These are phyloP conservation scores for Syrphus vitripennis DNA, from an alignment of 2,888 invertebrate genomes.

Conservation along the genomic window DNA sequence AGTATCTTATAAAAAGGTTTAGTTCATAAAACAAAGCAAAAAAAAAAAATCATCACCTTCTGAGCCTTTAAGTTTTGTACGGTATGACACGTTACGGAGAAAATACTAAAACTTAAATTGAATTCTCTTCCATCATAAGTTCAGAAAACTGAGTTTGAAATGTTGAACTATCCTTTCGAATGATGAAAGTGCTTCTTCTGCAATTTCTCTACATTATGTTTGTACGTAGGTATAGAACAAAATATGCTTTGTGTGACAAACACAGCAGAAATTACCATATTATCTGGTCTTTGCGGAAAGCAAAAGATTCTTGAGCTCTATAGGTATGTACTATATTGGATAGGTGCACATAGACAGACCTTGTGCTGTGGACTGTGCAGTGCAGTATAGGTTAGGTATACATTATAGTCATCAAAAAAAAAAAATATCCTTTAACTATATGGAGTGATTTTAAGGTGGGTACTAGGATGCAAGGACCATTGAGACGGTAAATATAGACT, in stretches of 20 bases:
- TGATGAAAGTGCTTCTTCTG: background rate
- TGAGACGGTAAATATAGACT: slow-evolving; percentile 10
- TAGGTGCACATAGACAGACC: background rate
- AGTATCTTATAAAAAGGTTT: too few relatives aligned
- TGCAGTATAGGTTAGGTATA: background rate
- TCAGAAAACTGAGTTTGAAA: background rate
- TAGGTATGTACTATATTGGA: background rate
- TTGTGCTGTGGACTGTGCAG: background rate
- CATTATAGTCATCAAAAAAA: slow-evolving; percentile 4
- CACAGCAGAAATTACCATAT: slow-evolving; percentile 2
- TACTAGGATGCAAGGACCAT: background rate
- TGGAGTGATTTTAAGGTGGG: slow-evolving; percentile 1
- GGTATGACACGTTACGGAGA: background rate
- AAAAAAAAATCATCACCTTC: too few relatives aligned
- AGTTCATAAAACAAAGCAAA: slow-evolving; percentile 11
- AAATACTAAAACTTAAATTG: slow-evolving; percentile 50
- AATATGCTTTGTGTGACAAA: slow-evolving; percentile 11
- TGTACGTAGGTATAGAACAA: too few relatives aligned
- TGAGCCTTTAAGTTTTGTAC: background rate
- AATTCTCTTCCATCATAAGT: slow-evolving; percentile 24
- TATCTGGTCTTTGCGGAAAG: background rate
- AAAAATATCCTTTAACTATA: slow-evolving; percentile 14
- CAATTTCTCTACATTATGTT: too few relatives aligned
- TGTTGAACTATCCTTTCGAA: slow-evolving; percentile 2
- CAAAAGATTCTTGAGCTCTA: background rate